Evolutionary conservation across 2,113 vertebrate genomes (phyloP).

Genomic region (Electrona antarctica): DNA sequence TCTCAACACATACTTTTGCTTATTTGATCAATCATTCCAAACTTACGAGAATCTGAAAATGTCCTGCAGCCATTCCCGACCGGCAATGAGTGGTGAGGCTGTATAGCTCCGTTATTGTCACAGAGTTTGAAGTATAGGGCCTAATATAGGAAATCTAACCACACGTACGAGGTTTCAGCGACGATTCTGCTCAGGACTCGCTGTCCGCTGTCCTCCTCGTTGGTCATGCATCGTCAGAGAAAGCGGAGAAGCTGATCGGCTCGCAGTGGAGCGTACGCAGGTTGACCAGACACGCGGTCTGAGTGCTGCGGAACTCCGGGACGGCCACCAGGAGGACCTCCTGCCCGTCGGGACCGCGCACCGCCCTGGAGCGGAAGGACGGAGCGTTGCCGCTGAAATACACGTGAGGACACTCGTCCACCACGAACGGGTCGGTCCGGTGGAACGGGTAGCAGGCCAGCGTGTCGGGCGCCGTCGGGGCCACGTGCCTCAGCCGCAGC

Average conservation of each 20-base stretch:
- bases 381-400: conserved; percentile 95
- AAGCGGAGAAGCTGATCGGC: conserved; percentile 88
- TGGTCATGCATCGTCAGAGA: conserved; percentile 62
- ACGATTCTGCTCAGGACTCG: too few species aligned
- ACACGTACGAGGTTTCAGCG: too few species aligned
- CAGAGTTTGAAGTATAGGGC: too few species aligned
- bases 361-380: conserved; percentile 82
- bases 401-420: conserved; percentile 90
- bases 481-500: conserved; percentile 85
- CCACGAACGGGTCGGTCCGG: conserved; percentile 90
- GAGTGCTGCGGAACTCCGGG: conserved; percentile 88
- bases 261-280: conserved; percentile 87
- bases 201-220: too few species aligned
- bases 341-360: conserved; percentile 86
- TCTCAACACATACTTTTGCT: too few species aligned
- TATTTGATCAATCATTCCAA: too few species aligned
- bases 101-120: too few species aligned
- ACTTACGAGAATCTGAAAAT: too few species aligned
- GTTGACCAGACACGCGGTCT: conserved; percentile 91
- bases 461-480: conserved; percentile 94
- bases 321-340: conserved; percentile 86
- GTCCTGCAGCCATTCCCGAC: too few species aligned
- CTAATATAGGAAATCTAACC: too few species aligned
- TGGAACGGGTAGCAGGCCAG: conserved; percentile 98
- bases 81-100: too few species aligned